These are phyloP conservation scores for Tiliacea citrago DNA, from an alignment of 2,888 invertebrate genomes.

Conservation along the genomic window DNA sequence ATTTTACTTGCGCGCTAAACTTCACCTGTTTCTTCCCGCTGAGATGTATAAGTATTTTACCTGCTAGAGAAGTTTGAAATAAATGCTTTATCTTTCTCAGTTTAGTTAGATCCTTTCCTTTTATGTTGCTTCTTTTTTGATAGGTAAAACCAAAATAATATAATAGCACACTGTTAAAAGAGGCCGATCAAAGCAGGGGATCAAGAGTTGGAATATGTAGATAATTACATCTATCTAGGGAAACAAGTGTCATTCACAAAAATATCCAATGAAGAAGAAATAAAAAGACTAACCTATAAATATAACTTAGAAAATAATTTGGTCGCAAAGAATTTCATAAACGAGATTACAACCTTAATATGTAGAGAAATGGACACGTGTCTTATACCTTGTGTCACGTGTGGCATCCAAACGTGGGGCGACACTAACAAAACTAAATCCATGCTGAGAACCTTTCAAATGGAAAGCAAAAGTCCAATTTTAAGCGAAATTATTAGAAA, in stretches of 20 bases:
- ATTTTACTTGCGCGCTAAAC: constrained; percentile 65
- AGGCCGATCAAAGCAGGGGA: no score
- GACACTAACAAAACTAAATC: not conserved
- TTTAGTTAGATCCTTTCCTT: constrained; percentile 2
- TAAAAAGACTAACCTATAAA: not conserved
- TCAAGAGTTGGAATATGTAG: no score
- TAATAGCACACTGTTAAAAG: no score
- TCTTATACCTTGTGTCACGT: no score
- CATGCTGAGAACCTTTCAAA: not conserved
- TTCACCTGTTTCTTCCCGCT: constrained; percentile 58
- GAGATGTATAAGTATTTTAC: constrained; percentile 47
- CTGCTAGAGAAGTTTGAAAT: constrained; percentile 39
- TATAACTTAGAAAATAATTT: not conserved
- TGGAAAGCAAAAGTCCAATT: not conserved
- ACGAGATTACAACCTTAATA: no score
- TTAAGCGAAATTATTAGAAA: no score
- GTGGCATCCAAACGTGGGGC: no score
- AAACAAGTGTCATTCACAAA: not conserved
- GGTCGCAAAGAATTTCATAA: not conserved
- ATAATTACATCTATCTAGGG: not conserved
- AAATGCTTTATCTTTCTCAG: constrained; percentile 35
- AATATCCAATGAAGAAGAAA: not conserved
- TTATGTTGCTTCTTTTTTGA: not conserved
- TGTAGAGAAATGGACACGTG: no score
- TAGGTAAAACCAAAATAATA: not conserved